Evolutionary conservation across 2,888 invertebrate genomes (phyloP).

Genomic region (Macaria liturata): DNA sequence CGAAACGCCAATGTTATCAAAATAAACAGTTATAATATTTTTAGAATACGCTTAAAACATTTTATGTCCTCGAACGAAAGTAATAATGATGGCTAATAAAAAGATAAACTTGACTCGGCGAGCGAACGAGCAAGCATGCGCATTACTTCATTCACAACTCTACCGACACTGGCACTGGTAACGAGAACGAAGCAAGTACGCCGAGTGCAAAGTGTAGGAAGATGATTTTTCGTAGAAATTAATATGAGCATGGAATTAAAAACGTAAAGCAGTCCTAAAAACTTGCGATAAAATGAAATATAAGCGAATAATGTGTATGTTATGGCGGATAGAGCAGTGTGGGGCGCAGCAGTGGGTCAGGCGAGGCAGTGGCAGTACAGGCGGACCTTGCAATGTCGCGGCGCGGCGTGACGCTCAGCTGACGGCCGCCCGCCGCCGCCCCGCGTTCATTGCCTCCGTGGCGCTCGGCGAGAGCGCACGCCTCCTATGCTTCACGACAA

Average conservation of each 20-base stretch:
- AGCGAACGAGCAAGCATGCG: constrained; percentile 52
- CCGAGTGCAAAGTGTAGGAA: too few relatives aligned
- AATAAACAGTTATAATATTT: too few relatives aligned
- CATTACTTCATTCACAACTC: constrained; percentile 53
- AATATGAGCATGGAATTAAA: too few relatives aligned
- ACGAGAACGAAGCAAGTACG: constrained; percentile 27
- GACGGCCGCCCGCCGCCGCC: constrained; percentile 75
- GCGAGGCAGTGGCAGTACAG: constrained; percentile 61
- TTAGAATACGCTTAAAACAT: constrained; percentile 12
- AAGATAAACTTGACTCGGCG: constrained; percentile 42
- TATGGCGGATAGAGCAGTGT: constrained; percentile 26
- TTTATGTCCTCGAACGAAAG: constrained; percentile 27
- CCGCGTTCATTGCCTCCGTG: constrained; percentile 88
- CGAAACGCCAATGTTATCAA: too few relatives aligned
- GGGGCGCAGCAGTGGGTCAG: constrained; percentile 78
- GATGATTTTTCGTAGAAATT: too few relatives aligned
- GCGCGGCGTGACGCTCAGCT: constrained; percentile 84
- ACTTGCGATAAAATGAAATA: too few relatives aligned
- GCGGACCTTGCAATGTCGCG: constrained; percentile 85
- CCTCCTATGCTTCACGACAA: constrained; percentile 54
- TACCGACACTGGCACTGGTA: constrained; percentile 3
- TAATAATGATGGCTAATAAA: constrained; percentile 39
- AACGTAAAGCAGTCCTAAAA: too few relatives aligned
- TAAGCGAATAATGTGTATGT: constrained; percentile 1
- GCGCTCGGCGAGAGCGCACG: constrained; percentile 80